Evolutionary conservation across 2,797 vertebrate genomes (phyloP).

Genomic region (Cheirogaleus major): DNA sequence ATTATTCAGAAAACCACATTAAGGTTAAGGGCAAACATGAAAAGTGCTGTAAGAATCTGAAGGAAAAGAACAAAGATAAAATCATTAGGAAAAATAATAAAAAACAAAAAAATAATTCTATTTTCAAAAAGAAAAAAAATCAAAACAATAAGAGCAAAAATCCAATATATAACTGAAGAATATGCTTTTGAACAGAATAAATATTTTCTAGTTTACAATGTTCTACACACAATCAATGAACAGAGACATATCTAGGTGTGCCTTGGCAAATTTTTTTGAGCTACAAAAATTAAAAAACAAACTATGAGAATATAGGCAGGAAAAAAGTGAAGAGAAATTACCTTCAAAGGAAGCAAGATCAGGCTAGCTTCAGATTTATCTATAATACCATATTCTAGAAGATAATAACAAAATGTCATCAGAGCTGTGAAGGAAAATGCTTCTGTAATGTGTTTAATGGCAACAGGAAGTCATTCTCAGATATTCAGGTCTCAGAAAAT

Average conservation of each 20-base stretch:
- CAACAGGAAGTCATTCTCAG: not conserved
- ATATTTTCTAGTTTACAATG: not conserved
- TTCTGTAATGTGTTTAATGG: not conserved
- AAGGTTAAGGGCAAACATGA: not conserved
- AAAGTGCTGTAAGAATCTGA: not conserved
- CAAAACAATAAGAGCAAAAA: not conserved
- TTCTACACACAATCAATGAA: not conserved
- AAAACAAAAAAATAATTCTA: not conserved
- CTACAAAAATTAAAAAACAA: not conserved
- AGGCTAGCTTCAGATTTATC: not conserved
- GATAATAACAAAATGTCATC: not conserved
- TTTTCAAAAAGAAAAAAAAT: not conserved
- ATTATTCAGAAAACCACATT: not conserved
- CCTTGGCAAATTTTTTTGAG: not conserved
- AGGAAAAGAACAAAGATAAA: not conserved
- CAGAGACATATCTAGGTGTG: not conserved
- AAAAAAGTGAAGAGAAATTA: not conserved
- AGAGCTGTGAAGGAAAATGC: not conserved
- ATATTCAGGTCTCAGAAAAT: conserved; percentile 10
- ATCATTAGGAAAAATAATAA: not conserved
- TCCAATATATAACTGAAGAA: not conserved
- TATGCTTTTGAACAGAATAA: not conserved
- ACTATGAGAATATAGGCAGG: not conserved
- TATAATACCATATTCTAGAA: not conserved
- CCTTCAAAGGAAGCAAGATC: not conserved